phyloP scores from a whole-genome alignment of 2,888 invertebrate species.

The Trichopoda pennipes region DNA sequence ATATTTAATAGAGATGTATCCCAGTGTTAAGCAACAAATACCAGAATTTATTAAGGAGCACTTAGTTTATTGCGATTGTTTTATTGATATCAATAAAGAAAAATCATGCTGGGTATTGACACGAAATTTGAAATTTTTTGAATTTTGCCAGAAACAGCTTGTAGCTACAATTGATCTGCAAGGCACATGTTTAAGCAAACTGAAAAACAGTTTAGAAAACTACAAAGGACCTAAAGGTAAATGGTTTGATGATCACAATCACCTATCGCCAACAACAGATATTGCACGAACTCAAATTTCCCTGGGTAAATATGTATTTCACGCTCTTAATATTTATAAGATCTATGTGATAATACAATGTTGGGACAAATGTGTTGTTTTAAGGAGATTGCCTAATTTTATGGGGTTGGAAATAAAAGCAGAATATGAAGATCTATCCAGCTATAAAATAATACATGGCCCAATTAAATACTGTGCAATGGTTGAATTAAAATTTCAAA shows the following conservation, averaged over 20 bases:
- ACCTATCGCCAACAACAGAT: background rate
- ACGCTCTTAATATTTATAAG: slow-evolving; percentile 68
- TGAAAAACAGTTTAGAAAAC: slow-evolving; percentile 52
- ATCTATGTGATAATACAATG: slow-evolving; percentile 75
- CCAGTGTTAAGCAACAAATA: slow-evolving; percentile 62
- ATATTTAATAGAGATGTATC: slow-evolving; percentile 40
- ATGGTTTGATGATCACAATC: slow-evolving; percentile 25
- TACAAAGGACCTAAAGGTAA: slow-evolving; percentile 73
- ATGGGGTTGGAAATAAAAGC: slow-evolving; percentile 68
- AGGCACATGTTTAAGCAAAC: slow-evolving; percentile 65
- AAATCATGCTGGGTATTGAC: slow-evolving; percentile 71
- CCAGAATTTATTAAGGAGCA: slow-evolving; percentile 66
- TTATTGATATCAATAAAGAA: slow-evolving; percentile 52
- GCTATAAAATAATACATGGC: slow-evolving; percentile 71
- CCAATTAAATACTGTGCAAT: slow-evolving; percentile 72
- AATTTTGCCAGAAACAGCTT: slow-evolving; percentile 73
- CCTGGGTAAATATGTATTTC: slow-evolving; percentile 76
- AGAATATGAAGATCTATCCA: slow-evolving; percentile 72
- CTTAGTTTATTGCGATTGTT: slow-evolving; percentile 66
- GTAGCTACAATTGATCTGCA: slow-evolving; percentile 73
- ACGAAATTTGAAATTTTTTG: slow-evolving; percentile 74
- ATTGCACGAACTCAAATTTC: slow-evolving; percentile 56
- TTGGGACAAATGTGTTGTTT: slow-evolving; percentile 75
- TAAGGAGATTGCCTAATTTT: slow-evolving; percentile 66
- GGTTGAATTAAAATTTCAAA: slow-evolving; percentile 72